Evolutionary conservation across 1,140 invertebrate genomes (phyloP), one percentile per base, ranked within the genome.

Genomic region (Caenorhabditis tropicalis): DNA sequence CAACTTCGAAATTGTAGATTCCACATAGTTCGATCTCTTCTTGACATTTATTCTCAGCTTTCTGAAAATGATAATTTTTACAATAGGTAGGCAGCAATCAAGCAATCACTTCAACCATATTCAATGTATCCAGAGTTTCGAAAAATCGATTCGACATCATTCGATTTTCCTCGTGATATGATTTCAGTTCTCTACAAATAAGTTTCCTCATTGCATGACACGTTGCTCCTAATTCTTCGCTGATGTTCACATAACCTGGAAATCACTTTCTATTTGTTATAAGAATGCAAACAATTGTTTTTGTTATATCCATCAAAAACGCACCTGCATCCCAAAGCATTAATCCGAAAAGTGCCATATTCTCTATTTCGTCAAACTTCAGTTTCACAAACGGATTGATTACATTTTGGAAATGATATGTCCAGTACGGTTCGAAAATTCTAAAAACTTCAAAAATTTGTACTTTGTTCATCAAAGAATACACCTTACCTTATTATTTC

Each of bases 271-370:
- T 2, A 27, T 51, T 51, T 51, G 15, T 0, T 5, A 51, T 0
- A n/a, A 51, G 39, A 43, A 43, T 43, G 5, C 39, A 43, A 43
- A 43, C 12, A 12, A 43, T 12, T 19, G 6, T 19, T 51, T 51
- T n/a, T n/a, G 6, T 51, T 19, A 19, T 0, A 51, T 16, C 6
- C 16, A 19, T 19, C 21, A 74, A 74, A 74, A 43, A 74, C 9
- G 43, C 36, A 74, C 65, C 29, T 74, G 36, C 65, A 74, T 74
- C 65, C 65, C 65, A 74, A 1, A 74, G 43, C 33, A 74, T 74
- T 19, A 74, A 43, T 74, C 65, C 65, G n/a, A 74, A 46, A 21
- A 74, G 33, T 0, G 65, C 65, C 65, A 74, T 74, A 43, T 43
- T 24, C n/a, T 74, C 65, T 6, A 43, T 74, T 39, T 74, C 65